Conservation (phyloP, 2,888 invertebrate species). For the Eueremaeus valkanovi region DNA sequence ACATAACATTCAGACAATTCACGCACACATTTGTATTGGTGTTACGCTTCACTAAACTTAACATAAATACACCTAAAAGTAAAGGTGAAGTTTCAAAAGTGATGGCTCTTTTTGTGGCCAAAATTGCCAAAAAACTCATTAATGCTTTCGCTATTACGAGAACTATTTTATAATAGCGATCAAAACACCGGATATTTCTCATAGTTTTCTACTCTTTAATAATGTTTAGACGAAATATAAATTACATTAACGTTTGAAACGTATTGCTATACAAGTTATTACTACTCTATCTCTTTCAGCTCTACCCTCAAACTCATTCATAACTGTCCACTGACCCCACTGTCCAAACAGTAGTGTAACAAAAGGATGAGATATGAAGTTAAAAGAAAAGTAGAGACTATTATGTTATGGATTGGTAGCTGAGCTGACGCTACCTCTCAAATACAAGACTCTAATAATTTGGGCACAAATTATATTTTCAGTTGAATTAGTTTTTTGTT, state of each 20-base stretch:
- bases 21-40: slow-evolving; percentile 33
- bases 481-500: neutral
- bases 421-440: neutral
- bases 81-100: slow-evolving; percentile 24
- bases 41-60: slow-evolving; percentile 25
- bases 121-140: slow-evolving; percentile 27
- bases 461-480: neutral
- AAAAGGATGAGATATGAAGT: slow-evolving; percentile 28
- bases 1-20: slow-evolving; percentile 26
- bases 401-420: neutral
- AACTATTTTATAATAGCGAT: slow-evolving; percentile 6
- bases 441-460: neutral
- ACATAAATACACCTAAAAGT: slow-evolving; percentile 29
- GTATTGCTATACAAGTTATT: no score
- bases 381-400: neutral
- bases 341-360: slow-evolving; percentile 9
- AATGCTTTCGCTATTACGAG: slow-evolving; percentile 4
- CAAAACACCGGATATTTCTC: slow-evolving; percentile 30
- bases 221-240: slow-evolving; percentile 6
- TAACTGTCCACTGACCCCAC: slow-evolving; percentile 33
- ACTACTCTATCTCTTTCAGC: neutral
- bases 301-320: neutral
- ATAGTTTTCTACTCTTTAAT: slow-evolving; percentile 32
- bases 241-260: neutral
- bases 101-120: slow-evolving; percentile 28